phyloP scores from a whole-genome alignment of 92 coral and sea anemone species.

The Paramuricea clavata region DNA sequence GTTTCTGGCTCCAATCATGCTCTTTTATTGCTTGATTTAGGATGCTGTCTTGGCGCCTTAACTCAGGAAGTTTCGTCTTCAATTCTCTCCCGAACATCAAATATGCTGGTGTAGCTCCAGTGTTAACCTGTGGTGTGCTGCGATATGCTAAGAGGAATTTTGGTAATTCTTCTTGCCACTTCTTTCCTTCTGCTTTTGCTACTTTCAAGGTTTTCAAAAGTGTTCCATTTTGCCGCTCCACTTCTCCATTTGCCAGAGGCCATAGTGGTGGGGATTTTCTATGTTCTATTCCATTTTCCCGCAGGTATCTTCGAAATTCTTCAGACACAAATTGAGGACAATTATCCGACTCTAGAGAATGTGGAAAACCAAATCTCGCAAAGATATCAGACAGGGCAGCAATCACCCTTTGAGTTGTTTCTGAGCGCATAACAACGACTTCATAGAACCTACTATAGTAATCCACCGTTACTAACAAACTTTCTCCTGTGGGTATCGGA shows the following conservation, averaged over 20 bases:
- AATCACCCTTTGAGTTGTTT: slow-evolving; percentile 50
- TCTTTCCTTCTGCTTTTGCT: slow-evolving; percentile 32
- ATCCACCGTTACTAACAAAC: slow-evolving; percentile 48
- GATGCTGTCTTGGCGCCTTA: slow-evolving; percentile 45
- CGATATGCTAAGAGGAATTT: slow-evolving; percentile 57
- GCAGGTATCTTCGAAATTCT: slow-evolving; percentile 47
- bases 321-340: slow-evolving; percentile 35
- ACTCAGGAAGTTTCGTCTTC: slow-evolving; percentile 56
- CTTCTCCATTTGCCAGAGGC: slow-evolving; percentile 68
- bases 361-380: slow-evolving; percentile 50
- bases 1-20: slow-evolving; percentile 59
- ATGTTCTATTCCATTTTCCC: slow-evolving; percentile 47
- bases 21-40: slow-evolving; percentile 47
- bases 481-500: slow-evolving; percentile 67
- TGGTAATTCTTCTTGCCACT: slow-evolving; percentile 42
- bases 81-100: slow-evolving; percentile 51
- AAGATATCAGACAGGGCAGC: slow-evolving; percentile 49
- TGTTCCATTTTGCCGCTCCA: slow-evolving; percentile 54
- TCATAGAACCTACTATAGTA: slow-evolving; percentile 57
- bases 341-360: slow-evolving; percentile 57
- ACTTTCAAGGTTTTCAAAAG: slow-evolving; percentile 51
- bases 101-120: slow-evolving; percentile 48
- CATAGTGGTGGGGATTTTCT: slow-evolving; percentile 47
- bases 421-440: slow-evolving; percentile 62
- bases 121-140: slow-evolving; percentile 49